A percentile compares a stretch with the other conserved stretches of the same genome.
Evolutionary conservation across 2,113 vertebrate genomes (phyloP).

Genomic region (Dryoscopus gambensis): DNA sequence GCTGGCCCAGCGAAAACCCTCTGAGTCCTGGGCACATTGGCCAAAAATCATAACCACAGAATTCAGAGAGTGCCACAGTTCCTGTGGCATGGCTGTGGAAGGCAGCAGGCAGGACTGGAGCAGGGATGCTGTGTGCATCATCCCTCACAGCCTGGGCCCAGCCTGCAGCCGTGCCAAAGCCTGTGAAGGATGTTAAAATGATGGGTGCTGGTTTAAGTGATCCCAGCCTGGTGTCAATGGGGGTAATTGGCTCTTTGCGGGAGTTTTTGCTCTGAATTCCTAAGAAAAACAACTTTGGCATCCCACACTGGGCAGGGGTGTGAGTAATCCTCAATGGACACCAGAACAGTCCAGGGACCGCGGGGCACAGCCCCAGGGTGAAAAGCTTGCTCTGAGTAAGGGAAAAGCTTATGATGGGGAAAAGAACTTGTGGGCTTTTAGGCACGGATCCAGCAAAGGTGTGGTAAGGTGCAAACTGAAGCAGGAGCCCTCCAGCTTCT

Average conservation of each 20-base stretch:
- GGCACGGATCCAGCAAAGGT: not conserved
- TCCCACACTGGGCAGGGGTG: fast-evolving
- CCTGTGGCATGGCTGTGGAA: fast-evolving
- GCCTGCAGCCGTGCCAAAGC: not conserved
- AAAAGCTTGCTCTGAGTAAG: not conserved
- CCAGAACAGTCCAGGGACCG: fast-evolving
- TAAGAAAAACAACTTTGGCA: not conserved
- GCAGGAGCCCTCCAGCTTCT: not conserved
- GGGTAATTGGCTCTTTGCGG: not conserved
- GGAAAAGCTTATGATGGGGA: not conserved
- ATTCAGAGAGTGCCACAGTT: fast-evolving
- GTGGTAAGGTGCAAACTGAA: fast-evolving
- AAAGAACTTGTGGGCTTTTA: not conserved
- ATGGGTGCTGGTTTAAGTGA: not conserved
- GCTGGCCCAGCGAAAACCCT: not conserved
- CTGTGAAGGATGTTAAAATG: fast-evolving
- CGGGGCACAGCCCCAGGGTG: fast-evolving
- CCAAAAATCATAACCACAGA: not conserved
- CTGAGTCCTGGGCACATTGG: fast-evolving
- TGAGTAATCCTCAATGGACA: not conserved
- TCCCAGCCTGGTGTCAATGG: not conserved
- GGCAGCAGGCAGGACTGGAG: not conserved
- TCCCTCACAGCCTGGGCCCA: not conserved
- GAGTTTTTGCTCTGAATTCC: not conserved
- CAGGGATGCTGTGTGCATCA: not conserved